Evolutionary conservation across 2,888 invertebrate species (phyloP), one percentile per base, ranked within the genome.

Genomic region (Phyllotreta striolata): DNA sequence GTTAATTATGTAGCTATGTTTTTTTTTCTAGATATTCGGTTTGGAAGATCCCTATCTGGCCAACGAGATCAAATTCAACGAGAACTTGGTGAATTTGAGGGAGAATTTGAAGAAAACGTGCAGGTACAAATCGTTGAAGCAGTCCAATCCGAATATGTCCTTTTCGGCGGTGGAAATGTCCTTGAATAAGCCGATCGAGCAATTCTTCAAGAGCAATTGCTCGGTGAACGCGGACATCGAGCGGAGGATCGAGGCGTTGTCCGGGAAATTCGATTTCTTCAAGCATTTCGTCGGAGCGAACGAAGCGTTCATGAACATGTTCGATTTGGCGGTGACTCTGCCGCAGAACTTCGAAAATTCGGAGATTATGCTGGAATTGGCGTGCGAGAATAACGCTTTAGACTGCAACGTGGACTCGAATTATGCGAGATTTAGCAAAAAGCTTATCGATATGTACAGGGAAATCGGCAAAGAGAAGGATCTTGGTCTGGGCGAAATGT

Each of bases 31-130:
- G 92, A 88, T 88, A 79, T 91, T 89, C 72, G 85, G 88, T 73
- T 78, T 91, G 74, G 85, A 88, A 59, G 86, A 89, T 68, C 87
- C 86, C 6, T 84, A 85, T 74, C 81, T 91, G 34, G 87, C 88
- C 55, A 85, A 85, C 0, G 89, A 91, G 79, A 85, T 91, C n/a
- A 84, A 85, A 63, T 91, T 89, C 77, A 88, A 89, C 14, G 87
- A 90, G 78, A 87, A 88, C 67, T 83, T 91, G 52, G 84, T 81
- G n/a, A 76, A 80, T 41, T 70, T 84, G 1, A 80, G 79, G 43
- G 52, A 71, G 0, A 70, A 76, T 34, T 67, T 76, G 7, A 70
- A 76, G 8, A 75, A 74, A 55, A 80, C 80, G 47, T 77, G 77
- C n/a, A 77, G 78, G 44, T 67, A 82, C 0, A 79, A 79, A 54